Base-by-base conservation (phyloP, 2,113 vertebrate genomes). In the Seriola aureovittata region DNA sequence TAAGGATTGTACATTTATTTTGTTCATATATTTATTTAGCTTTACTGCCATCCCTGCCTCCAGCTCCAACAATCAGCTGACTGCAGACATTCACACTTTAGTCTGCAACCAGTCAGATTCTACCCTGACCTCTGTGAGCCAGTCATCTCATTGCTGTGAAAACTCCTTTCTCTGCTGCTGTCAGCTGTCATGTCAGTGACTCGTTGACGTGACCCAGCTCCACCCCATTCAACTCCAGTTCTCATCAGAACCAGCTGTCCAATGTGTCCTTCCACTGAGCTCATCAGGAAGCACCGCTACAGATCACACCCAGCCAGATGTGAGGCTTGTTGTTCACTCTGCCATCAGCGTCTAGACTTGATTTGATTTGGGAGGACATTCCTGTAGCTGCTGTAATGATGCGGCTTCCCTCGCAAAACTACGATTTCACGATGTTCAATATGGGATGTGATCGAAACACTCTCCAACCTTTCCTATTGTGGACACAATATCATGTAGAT, bases 171-270 rank as follows among this genome's bases (percentile, higher is more conserved):
- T 54, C 54, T 3, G 44, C 55, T 52, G 67, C 60, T 42, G 23
- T 78, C 74, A 60, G 57, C 64, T 69, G 63, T 63, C 63, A 48
- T 74, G 34, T 68, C 19, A 17, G 36, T 10, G 46, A 21, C 69
- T n/a, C 21, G 1, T 1, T 65, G 42, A 62, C 9, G 23, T 25
- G 3, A 75, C 40, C 52, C 25, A 4, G 17, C 50, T 55, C n/a
- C 55, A 63, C 25, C 70, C 8, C 14, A 32, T 48, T 74, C 71
- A 55, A 0, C 48, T 73, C 16, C 21, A 55, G 7, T 42, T 70
- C 21, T n/a, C 46, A 54, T 55, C 46, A 70, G 17, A 50, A 21
- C 36, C 62, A 59, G 62, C 42, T 40, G n/a, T 34, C 68, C 23
- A 17, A 1, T 7, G 54, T 5, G 12, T 46, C 17, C 40, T 2